These are phyloP conservation scores for Formica aserva DNA, from an alignment of 2,888 invertebrate genomes.

Conservation along the genomic window DNA sequence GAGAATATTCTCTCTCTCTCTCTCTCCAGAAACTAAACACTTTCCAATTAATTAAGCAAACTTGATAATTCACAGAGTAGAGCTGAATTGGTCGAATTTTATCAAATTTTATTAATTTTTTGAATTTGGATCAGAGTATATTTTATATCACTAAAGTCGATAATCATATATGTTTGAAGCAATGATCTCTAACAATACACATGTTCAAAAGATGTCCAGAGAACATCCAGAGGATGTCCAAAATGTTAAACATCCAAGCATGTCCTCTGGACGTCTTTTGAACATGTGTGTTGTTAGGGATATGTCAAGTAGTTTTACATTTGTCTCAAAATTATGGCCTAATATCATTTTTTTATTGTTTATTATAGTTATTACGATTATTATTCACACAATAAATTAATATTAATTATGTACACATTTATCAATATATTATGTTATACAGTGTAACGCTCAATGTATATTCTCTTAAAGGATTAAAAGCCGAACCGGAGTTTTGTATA, in stretches of 20 bases:
- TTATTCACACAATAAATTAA: background rate
- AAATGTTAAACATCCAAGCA: too few relatives aligned
- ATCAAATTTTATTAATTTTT: background rate
- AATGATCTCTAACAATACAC: too few relatives aligned
- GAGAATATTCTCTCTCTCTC: background rate
- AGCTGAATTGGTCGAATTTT: background rate
- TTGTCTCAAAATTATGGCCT: background rate
- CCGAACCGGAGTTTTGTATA: background rate
- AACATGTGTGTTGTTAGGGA: too few relatives aligned
- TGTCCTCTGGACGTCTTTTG: too few relatives aligned
- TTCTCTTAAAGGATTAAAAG: slow-evolving; percentile 38
- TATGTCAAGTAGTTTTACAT: background rate
- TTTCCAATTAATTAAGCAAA: background rate
- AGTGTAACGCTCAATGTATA: background rate
- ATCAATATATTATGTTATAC: background rate
- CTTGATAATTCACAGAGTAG: background rate
- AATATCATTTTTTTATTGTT: background rate
- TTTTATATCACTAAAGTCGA: too few relatives aligned
- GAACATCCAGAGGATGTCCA: too few relatives aligned
- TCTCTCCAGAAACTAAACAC: background rate
- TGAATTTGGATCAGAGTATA: too few relatives aligned
- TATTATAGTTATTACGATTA: background rate
- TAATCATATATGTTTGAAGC: too few relatives aligned
- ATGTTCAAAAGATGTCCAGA: too few relatives aligned
- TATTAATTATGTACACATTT: background rate